A percentile compares a stretch with the other conserved stretches of the same genome.
phyloP scores from a whole-genome alignment of 1,140 invertebrate genomes.

The Macrobrachium rosenbergii region DNA sequence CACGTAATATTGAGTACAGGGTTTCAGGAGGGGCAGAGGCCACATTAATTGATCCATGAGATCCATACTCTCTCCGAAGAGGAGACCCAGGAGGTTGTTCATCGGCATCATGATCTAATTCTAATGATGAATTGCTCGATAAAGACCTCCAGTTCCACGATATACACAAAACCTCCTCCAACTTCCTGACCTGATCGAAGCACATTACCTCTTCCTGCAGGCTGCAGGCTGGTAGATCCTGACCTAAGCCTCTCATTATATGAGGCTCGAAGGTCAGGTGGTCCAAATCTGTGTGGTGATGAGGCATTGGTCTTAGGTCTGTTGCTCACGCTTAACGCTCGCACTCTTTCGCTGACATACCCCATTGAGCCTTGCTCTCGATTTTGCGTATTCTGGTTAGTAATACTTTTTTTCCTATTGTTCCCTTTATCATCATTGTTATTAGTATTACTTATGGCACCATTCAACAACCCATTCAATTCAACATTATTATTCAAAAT shows the following conservation, averaged over 20 bases:
- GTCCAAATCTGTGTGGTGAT: conserved; percentile 63
- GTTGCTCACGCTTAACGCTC: conserved; percentile 55
- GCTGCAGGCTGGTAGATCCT: conserved; percentile 44
- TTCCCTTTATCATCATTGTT: conserved; percentile 35
- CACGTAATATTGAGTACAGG: conserved; percentile 85
- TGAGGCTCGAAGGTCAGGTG: conserved; percentile 66
- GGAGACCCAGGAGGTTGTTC: conserved; percentile 53
- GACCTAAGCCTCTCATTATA: conserved; percentile 67
- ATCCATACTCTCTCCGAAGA: conserved; percentile 75
- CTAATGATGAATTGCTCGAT: conserved; percentile 80
- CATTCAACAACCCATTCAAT: conserved; percentile 46
- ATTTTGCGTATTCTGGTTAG: background rate
- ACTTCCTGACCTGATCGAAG: conserved; percentile 43
- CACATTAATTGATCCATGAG: conserved; percentile 79
- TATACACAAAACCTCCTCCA: conserved; percentile 52
- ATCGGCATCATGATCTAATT: conserved; percentile 75
- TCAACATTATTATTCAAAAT: conserved; percentile 60
- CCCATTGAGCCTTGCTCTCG: conserved; percentile 53
- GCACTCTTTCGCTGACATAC: conserved; percentile 57
- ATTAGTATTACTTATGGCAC: conserved; percentile 29
- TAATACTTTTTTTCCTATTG: conserved; percentile 30
- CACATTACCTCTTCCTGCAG: conserved; percentile 6
- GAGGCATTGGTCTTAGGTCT: conserved; percentile 17
- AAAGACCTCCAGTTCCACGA: conserved; percentile 68
- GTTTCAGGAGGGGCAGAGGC: conserved; percentile 76